Evolutionary conservation across 1,140 invertebrate genomes (phyloP), one percentile per base, ranked within the genome.

Genomic region (Drosophila ogumai): DNA sequence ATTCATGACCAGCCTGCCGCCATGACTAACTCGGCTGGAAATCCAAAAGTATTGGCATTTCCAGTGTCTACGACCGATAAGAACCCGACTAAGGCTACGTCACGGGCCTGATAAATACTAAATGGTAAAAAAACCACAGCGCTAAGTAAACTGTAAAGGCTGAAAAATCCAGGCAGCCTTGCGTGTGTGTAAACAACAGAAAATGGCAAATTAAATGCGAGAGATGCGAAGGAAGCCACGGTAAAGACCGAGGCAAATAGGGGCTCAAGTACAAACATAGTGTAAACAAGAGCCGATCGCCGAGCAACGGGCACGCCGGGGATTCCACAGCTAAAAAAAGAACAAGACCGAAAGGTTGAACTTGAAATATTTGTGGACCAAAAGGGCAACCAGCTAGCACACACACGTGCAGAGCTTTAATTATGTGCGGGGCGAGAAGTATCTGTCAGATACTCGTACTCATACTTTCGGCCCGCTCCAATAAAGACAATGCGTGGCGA

Each of bases 311-410:
- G 63, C 66, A 31, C 40, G 41, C 9, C 44, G 36, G 58, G 74
- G 46, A 54, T 63, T 60, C 43, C 25, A 61, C 10, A 25, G 32
- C 40, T 50, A 41, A 75, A 75, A 57, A 75, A 34, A 68, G 46
- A 69, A 32, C 40, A 60, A 50, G 41, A 52, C 36, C 50, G 22
- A 64, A 64, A 56, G 52, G 38, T 78, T 78, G 64, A 78, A 78
- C 75, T 78, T 78, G 75, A 77, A 77, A 77, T 61, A 77, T 77
- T 77, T 56, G 36, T 60, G 73, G 49, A 44, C 49, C 63, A 77
- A 68, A 68, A 69, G 63, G 63, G 73, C 75, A 60, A 31, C 31
- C 25, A 56, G 40, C 41, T 22, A 75, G n/a, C 19, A 46, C 32
- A 55, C 55, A 76, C 74, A 77, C 75, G 56, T 77, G 75, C 56